Evolutionary conservation across 2,113 vertebrate species (phyloP).

Genomic region (Vireo altiloquus): DNA sequence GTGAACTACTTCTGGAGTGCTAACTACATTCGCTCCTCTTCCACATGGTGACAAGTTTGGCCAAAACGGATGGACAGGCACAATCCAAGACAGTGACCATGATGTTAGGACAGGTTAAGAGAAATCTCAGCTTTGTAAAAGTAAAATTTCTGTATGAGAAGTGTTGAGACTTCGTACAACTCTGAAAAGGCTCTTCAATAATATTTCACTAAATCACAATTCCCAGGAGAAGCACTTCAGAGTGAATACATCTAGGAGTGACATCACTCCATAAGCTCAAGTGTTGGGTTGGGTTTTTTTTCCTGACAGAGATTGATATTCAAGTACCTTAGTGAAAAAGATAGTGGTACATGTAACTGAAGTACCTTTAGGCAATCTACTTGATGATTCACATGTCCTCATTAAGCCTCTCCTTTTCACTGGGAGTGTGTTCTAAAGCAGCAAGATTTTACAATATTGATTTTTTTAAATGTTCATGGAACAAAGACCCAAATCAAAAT

Average conservation of each 20-base stretch:
- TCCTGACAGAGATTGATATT: not conserved
- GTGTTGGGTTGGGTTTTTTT: not conserved
- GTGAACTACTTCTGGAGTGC: not conserved
- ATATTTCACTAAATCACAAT: not conserved
- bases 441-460: not conserved
- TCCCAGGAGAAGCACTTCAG: not conserved
- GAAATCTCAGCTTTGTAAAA: not conserved
- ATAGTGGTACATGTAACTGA: not conserved
- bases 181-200: not conserved
- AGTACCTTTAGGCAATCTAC: slow-evolving; percentile 8
- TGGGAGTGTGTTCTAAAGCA: not conserved
- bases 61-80: not conserved
- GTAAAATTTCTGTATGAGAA: not conserved
- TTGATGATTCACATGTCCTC: not conserved
- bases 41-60: not conserved
- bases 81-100: not conserved
- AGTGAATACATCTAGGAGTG: not conserved
- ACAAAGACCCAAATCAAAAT: not conserved
- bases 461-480: not conserved
- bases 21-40: not conserved
- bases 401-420: not conserved
- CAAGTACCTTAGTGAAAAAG: not conserved
- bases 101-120: not conserved
- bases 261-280: not conserved
- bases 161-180: not conserved